phyloP scores from a whole-genome alignment of 2,797 vertebrate species.

The Hipposideros larvatus region DNA sequence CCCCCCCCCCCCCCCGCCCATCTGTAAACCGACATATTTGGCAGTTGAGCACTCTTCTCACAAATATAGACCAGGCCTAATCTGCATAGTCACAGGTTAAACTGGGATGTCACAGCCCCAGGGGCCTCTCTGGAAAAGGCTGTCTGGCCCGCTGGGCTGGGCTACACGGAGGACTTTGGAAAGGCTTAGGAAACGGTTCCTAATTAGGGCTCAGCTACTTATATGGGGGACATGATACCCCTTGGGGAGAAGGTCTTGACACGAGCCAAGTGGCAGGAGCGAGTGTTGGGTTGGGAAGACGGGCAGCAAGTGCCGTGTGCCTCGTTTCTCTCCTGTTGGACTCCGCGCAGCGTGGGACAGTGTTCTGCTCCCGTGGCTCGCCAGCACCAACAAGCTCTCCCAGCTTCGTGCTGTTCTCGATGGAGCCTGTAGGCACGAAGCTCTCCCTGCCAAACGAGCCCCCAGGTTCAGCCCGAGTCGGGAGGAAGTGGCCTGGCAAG shows the following conservation, averaged over 20 bases:
- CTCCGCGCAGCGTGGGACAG: background rate
- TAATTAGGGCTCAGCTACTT: background rate
- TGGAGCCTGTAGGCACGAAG: background rate
- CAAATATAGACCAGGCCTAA: background rate
- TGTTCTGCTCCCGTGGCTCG: background rate
- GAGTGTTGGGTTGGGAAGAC: background rate
- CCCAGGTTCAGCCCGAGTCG: background rate
- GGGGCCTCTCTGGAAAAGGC: background rate
- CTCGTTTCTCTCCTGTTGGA: background rate
- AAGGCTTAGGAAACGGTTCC: background rate
- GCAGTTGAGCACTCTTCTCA: background rate
- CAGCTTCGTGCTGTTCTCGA: background rate
- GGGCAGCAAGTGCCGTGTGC: background rate
- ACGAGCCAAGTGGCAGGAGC: background rate
- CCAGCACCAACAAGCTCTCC: background rate
- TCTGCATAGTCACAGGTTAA: background rate
- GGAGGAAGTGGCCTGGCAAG: background rate
- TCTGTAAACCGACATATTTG: background rate
- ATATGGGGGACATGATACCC: background rate
- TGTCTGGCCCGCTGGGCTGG: background rate
- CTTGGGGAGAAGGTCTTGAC: background rate
- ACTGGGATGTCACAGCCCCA: background rate
- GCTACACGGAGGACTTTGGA: background rate
- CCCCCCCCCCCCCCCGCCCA: background rate
- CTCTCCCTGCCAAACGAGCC: background rate